Percentiles rank a stretch among this genome's conserved stretches.
Evolutionary conservation across 2,797 vertebrate genomes (phyloP).

Genomic region (Etheostoma perlongum): DNA sequence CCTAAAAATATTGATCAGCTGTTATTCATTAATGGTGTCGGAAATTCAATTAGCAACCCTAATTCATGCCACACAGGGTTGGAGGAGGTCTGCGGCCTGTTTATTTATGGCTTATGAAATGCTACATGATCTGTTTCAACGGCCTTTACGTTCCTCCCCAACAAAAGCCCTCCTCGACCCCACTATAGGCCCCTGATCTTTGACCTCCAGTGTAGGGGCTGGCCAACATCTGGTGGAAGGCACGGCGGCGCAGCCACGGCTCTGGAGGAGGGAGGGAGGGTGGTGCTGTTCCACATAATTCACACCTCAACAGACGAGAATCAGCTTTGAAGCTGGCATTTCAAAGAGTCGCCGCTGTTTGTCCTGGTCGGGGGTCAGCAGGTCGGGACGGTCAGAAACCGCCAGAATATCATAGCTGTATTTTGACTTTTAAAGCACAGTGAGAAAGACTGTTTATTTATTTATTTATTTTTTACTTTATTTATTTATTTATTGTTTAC

Average conservation of each 20-base stretch:
- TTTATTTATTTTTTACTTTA: no score
- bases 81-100: conserved; percentile 38
- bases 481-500: no score
- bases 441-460: neutral
- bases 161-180: conserved; percentile 30
- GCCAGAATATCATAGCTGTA: conserved; percentile 7
- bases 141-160: conserved; percentile 7
- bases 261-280: neutral
- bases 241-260: neutral
- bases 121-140: conserved; percentile 47
- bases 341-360: conserved; percentile 55
- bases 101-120: conserved; percentile 66
- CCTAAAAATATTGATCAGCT: conserved; percentile 62
- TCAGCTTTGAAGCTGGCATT: conserved; percentile 66
- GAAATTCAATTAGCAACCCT: conserved; percentile 69
- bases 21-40: conserved; percentile 58
- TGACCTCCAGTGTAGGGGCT: conserved; percentile 40
- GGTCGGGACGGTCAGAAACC: neutral
- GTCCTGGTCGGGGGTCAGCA: conserved; percentile 19
- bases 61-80: conserved; percentile 73
- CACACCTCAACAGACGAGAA: conserved; percentile 46
- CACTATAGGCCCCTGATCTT: conserved; percentile 42
- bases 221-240: conserved; percentile 70
- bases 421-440: conserved; percentile 2
- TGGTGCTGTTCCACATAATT: conserved; percentile 56